Evolutionary conservation across 2,113 vertebrate genomes (phyloP), one percentile per base, ranked within the genome.

Genomic region (Echinops telfairi): DNA sequence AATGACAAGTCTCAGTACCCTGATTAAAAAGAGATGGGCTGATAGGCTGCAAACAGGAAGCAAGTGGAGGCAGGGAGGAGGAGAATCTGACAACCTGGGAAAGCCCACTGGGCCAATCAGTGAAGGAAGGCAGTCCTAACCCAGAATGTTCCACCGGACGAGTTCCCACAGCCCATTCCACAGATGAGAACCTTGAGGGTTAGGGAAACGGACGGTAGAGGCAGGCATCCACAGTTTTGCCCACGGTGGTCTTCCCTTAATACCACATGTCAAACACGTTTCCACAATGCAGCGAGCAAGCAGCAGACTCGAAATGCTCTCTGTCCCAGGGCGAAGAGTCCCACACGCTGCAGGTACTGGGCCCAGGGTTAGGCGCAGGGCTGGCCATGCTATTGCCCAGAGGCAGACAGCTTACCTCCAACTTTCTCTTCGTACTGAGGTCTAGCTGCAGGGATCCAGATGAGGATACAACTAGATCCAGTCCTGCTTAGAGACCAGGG

Each of bases 161-260:
- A n/a, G 33, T 14, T 60, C 17, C 3, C 31, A 23, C 4, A 40
- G 0, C 14, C 15, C 33, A 27, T 64, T 91, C 75, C 31, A n/a
- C 38, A 88, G 90, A 53, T 66, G 83, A 88, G 92, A 89, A 96
- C 96, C 96, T 95, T 92, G 97, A 98, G 86, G 36, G 60, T 64
- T 75, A 73, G 11, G 38, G 83, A 88, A 78, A 23, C 38, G 40
- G 40, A 40, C n/a, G n/a, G n/a, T 53, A 75, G 73, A 81, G 82
- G 29, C 43, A 64, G 64, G 25, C 22, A 53, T 47, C 6, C 36
- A 15, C 1, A 16, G 19, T 70, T 40, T 31, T 33, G 9, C 5
- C 6, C 70, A 10, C 20, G 71, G 82, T 12, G 19, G 27, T 62
- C 12, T 7, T 47, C n/a, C n/a, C 33, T 1, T 14, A 4, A 23